These are phyloP conservation scores for Mionectes olivaceus DNA, from an alignment of 2,797 vertebrate genomes.

Conservation along the genomic window DNA sequence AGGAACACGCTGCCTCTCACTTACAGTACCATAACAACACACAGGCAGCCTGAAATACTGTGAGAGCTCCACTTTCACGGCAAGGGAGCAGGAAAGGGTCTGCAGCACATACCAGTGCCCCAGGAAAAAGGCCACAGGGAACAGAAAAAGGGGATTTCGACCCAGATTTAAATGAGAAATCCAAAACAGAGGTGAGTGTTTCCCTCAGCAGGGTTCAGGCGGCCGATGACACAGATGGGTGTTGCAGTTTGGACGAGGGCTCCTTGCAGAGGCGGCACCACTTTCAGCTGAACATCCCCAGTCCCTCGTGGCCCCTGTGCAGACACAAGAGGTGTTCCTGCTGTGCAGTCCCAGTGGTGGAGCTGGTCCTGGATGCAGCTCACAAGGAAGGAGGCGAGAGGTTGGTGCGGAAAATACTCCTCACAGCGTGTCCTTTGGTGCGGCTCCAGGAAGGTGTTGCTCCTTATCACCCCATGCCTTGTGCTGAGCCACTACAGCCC, in stretches of 20 bases:
- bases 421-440: fast-evolving
- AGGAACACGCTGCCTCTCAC: not conserved
- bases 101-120: not conserved
- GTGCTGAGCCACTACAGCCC: not conserved
- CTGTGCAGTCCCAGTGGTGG: fast-evolving
- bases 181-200: not conserved
- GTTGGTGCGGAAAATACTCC: fast-evolving
- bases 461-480: not conserved
- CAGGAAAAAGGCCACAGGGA: not conserved
- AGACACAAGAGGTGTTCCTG: not conserved
- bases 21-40: fast-evolving
- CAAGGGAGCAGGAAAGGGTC: fast-evolving
- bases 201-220: fast-evolving
- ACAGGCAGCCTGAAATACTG: fast-evolving
- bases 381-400: fast-evolving
- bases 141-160: not conserved
- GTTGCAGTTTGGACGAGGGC: not conserved
- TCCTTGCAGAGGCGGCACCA: not conserved
- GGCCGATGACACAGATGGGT: fast-evolving
- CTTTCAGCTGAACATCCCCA: not conserved
- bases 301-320: fast-evolving
- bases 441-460: fast-evolving
- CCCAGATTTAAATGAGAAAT: not conserved
- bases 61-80: not conserved
- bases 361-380: not conserved